Evolutionary conservation across 2,797 vertebrate species (phyloP), one percentile per base, ranked within the genome.

Genomic region (Macropodus opercularis): DNA sequence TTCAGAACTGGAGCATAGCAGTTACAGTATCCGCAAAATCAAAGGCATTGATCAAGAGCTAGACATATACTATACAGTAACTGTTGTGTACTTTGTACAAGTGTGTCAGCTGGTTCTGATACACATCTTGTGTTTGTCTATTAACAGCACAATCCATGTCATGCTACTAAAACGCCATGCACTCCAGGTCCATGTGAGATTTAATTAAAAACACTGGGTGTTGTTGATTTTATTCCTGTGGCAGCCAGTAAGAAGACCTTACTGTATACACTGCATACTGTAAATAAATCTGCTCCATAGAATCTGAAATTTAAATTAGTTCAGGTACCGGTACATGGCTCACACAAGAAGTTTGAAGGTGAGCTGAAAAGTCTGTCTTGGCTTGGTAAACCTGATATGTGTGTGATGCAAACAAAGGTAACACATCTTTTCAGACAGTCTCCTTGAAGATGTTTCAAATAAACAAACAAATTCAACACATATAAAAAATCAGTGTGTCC

Each of bases 121-220:
- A 41, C 46, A 41, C 46, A 41, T 24, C 17, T 22, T 12, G 32
- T 26, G 15, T 49, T 36, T 49, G 42, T 35, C 24, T 43, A 54
- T 36, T 36, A 59, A 51, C 34, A 65, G 48, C 24, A 72, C 46
- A 42, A 39, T 54, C 42, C 34, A 53, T 11, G 21, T 55, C 42
- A 60, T 69, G 72, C 72, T 57, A 29, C 62, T 73, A 69, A 61
- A 58, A 69, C 55, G 52, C 60, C 71, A n/a, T 52, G 42, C 24
- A 47, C 64, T 21, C 36, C 29, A 4, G 0, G 17, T 27, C 60
- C 4, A 36, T 9, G 0, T 32, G 47, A 23, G 4, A 17, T 19
- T 52, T 18, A 41, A n/a, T 26, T 27, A 2, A 41, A 61, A 14
- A 38, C 21, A 29, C 17, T 14, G 14, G 26, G 35, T 29, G n/a